These are phyloP conservation scores for Rhombomys opimus DNA, from an alignment of 2,113 vertebrate genomes.

Conservation along the genomic window DNA sequence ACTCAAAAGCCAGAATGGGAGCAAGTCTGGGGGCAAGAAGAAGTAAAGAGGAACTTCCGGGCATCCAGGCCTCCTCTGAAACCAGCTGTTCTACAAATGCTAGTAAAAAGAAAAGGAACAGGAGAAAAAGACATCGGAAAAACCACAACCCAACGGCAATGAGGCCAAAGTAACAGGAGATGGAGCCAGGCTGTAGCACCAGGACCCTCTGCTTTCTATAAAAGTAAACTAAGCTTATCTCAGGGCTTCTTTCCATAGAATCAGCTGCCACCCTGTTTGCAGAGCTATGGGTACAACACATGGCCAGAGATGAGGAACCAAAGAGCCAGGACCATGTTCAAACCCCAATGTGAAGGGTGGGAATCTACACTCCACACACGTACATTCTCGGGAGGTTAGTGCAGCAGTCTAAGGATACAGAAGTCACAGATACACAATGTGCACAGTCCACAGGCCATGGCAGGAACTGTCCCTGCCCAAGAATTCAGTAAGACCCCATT, in stretches of 20 bases:
- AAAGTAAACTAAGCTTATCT: background rate
- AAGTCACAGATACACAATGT: background rate
- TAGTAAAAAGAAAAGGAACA: background rate
- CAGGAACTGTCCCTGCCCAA: background rate
- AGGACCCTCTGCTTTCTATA: background rate
- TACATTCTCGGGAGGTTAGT: background rate
- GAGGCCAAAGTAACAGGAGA: background rate
- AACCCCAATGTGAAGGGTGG: background rate
- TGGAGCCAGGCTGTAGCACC: too few relatives aligned
- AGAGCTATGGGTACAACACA: background rate
- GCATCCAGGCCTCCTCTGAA: background rate
- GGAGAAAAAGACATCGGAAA: background rate
- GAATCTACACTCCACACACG: background rate
- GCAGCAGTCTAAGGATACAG: background rate
- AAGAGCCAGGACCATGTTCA: background rate
- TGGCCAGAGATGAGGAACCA: background rate
- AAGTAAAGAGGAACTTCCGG: background rate
- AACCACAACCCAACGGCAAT: background rate
- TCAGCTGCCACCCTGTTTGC: background rate
- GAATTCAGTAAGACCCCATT: background rate
- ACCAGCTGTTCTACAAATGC: background rate
- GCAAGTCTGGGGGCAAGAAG: background rate
- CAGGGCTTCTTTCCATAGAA: background rate
- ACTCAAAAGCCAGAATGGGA: background rate
- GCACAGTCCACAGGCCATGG: background rate